phyloP scores from a whole-genome alignment of 2,113 vertebrate species.

The Taxidea taxus region DNA sequence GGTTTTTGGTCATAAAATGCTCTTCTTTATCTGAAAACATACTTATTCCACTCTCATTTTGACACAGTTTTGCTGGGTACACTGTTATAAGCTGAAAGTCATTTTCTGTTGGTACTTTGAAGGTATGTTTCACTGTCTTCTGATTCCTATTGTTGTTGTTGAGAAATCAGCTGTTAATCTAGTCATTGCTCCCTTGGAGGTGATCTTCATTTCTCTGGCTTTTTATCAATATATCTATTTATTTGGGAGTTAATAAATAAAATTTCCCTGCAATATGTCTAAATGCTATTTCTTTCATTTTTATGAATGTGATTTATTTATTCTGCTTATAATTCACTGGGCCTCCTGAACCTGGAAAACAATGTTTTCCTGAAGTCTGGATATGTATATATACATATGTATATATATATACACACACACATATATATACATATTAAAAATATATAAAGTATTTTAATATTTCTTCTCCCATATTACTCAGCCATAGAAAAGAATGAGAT shows the following conservation, averaged over 20 bases:
- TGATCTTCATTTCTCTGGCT: background rate
- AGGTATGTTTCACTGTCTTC: background rate
- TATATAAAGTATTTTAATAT: background rate
- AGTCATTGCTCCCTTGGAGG: background rate
- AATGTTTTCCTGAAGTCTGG: slow-evolving; percentile 8
- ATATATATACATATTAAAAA: too few species aligned
- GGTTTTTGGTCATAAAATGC: background rate
- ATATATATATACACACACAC: background rate
- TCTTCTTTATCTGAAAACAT: background rate
- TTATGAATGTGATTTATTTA: background rate
- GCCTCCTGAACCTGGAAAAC: background rate
- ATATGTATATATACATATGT: background rate
- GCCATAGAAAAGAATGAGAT: background rate
- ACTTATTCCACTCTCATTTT: background rate
- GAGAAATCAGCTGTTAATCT: background rate
- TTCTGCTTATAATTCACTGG: background rate
- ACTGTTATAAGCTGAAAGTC: background rate
- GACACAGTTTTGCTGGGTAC: background rate
- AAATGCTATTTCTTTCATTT: background rate
- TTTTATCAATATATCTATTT: background rate
- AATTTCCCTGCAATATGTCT: background rate
- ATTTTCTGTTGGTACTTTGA: background rate
- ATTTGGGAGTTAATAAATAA: background rate
- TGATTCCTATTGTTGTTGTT: background rate
- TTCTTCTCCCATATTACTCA: background rate